Evolutionary conservation across 2,797 vertebrate genomes (phyloP), one percentile per base, ranked within the genome.

Genomic region (Liparis tanakae): DNA sequence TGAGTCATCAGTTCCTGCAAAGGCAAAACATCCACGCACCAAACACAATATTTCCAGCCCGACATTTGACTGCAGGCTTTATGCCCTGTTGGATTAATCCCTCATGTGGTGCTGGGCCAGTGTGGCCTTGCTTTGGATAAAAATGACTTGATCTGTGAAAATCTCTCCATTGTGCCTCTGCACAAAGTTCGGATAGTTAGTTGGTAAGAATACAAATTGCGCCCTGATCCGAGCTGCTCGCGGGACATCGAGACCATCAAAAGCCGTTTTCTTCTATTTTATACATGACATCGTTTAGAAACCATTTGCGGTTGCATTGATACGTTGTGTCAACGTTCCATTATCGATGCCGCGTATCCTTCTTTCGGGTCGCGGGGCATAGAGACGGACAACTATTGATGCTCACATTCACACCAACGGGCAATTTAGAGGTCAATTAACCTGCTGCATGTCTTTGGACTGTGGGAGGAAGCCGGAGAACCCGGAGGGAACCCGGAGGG

Each of bases 1-100:
- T 3, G 14, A 70, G 46, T 76, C 59, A 71, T 39, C 13, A 6
- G 57, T 46, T 82, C 64, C 72, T 80, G 69, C 71, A 81, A 79
- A 72, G 60, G 78, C 41, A 54, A 57, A 75, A 59, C 14, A 70
- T 76, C 63, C 54, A 12, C 7, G 10, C 60, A 76, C 58, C 60
- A 73, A 18, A 74, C 60, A 75, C 20, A 77, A 76, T 53, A 62
- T 78, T 65, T 64, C 34, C 50, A 56, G 59, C 39, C 17, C 39
- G 8, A 1, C 43, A 58, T 80, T 67, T 77, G 33, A 76, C 70
- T 76, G n/a, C 41, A 59, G 18, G 46, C 67, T 67, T 63, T 39
- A 55, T 67, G 33, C 4, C 70, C 34, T 68, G 37, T 64, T 79
- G 56, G 20, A 66, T 70, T 70, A 66, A 57, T 30, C 59, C 48